Evolutionary conservation across 2,888 invertebrate species (phyloP).

Genomic region (Drymonia ruficornis): DNA sequence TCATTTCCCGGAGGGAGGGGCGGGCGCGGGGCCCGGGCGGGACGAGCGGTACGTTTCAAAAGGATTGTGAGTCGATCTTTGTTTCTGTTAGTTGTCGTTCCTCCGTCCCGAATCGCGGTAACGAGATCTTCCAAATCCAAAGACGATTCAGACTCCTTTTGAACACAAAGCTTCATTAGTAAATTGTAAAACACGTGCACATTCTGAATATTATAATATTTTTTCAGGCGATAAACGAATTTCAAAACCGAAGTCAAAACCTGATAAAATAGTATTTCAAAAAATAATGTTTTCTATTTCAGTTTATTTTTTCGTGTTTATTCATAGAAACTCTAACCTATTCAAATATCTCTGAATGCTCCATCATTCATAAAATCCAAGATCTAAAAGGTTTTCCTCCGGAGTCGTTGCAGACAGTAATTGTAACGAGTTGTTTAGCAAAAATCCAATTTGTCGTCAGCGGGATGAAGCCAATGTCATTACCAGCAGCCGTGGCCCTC

Average conservation of each 20-base stretch:
- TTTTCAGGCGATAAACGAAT: no score
- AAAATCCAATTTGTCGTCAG: conserved; percentile 68
- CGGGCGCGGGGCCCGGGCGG: conserved; percentile 35
- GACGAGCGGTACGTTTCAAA: conserved; percentile 67
- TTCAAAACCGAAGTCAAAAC: no score
- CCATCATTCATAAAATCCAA: conserved; percentile 8
- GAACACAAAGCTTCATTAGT: conserved; percentile 60
- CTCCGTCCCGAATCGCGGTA: conserved; percentile 70
- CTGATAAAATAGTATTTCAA: no score
- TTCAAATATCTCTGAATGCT: conserved; percentile 4
- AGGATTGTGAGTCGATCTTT: conserved; percentile 84
- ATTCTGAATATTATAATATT: conserved; percentile 2
- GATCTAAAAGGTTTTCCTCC: conserved; percentile 6
- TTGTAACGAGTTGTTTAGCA: conserved; percentile 70
- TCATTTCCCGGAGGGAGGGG: conserved; percentile 70
- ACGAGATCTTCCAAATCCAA: conserved; percentile 68
- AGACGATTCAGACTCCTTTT: conserved; percentile 85
- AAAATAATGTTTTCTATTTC: no score
- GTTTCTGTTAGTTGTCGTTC: conserved; percentile 84
- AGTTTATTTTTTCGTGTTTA: not conserved
- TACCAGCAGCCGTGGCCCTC: conserved; percentile 29
- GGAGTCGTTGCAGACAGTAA: conserved; percentile 28
- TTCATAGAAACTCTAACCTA: not conserved
- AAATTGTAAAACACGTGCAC: conserved; percentile 20
- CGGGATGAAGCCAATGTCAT: conserved; percentile 41